Base-by-base conservation (phyloP, 2,888 invertebrate genomes). In the Horisme vitalbata region DNA sequence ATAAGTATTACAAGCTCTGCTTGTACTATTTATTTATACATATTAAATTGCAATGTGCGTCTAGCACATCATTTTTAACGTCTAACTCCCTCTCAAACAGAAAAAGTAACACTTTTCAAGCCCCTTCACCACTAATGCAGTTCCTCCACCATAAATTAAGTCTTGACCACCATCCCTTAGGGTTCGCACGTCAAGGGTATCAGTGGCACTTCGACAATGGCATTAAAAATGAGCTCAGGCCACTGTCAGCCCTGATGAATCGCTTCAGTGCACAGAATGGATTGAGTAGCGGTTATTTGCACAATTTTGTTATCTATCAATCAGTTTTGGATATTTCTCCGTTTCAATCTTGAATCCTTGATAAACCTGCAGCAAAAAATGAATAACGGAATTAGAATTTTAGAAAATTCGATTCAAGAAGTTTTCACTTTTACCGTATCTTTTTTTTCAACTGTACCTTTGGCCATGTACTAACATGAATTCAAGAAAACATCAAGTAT, bases 151-250 rank as follows among this genome's bases (percentile, higher is more conserved):
- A 74, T 86, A 83, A 81, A 85, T 85, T 68, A 79, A 62, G 44
- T 52, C 65, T 83, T 81, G 79, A 75, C 72, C 72, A 73, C 71
- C 39, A 65, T 63, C 69, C 74, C 69, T 55, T 59, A 63, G 68
- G 72, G 69, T 57, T 38, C 50, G 68, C 65, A 59, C 65, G 47
- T 59, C 52, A 57, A 21, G 45, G 55, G 55, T 61, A 68, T 67
- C 69, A 71, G 65, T 60, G 85, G 81, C 83, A 79, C 66, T 60
- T 71, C 68, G 62, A 86, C 85, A 86, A 85, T 75, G 65, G 65
- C 69, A 83, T 88, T 85, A 86, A 87, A 88, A 88, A 88, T 87
- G 88, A 76, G 73, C 69, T 61, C 61, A 68, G 71, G 69, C 74
- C 65, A 61, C 79, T 79, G 82, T 82, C 84, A 66, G 73, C 46